Evolutionary conservation across 2,113 vertebrate species (phyloP), one percentile per base, ranked within the genome.

Genomic region (Festucalex cinctus): DNA sequence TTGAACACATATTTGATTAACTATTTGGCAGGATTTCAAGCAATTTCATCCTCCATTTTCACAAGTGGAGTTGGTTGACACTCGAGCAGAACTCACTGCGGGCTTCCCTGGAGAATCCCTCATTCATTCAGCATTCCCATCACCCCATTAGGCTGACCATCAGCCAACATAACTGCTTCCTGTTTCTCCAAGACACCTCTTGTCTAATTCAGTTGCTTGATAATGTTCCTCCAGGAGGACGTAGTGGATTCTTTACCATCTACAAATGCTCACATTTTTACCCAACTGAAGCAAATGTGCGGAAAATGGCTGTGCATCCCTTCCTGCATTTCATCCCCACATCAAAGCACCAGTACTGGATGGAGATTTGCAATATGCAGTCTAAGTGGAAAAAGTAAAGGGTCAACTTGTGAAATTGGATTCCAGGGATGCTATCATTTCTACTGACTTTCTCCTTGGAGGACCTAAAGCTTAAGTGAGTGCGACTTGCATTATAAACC

Each of bases 1-100:
- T 79, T 73, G 78, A 84, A 87, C 82, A 86, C 81, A 87, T 87
- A 90, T 91, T 90, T 89, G 86, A 89, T 91, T 89, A 86, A 77
- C 77, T 84, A 86, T 88, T 90, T 89, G 88, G 86, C 86, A 86
- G 79, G 59, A 83, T 87, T 90, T 91, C 88, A 88, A 80, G 74
- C 81, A 84, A 83, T 86, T 85, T 84, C 80, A 86, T 75, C 86
- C 85, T 88, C 85, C 83, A 87, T 87, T 88, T 88, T 87, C 87
- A 84, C 71, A 75, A 82, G 71, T 84, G 83, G 83, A 88, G 85
- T 88, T 69, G 80, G 83, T 80, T 83, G 85, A 88, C 86, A 83
- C 86, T 89, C 73, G 66, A 83, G 87, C 83, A 86, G 74, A 87
- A 85, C 77, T 83, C 26, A 35, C 48, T 43, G 64, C 65, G 72